Conservation (phyloP, 2,797 vertebrate genomes). For the Gobio occitaniae region DNA sequence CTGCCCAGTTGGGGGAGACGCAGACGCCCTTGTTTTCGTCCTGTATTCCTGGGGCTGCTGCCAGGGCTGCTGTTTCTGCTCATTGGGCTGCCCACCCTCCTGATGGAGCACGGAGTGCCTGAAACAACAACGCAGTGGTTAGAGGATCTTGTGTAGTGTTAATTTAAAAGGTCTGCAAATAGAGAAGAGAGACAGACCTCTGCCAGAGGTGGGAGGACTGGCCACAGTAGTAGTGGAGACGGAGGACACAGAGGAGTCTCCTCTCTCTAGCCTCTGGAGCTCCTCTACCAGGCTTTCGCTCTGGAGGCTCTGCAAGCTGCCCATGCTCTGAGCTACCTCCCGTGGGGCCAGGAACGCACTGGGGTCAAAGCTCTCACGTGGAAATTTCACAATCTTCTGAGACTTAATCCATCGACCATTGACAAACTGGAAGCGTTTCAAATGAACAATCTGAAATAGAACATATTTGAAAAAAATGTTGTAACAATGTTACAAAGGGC, state of each 20-base stretch:
- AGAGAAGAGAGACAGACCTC: slow-evolving; percentile 78
- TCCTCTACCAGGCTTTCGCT: slow-evolving; percentile 82
- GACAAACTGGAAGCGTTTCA: slow-evolving; percentile 98
- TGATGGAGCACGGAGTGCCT: slow-evolving; percentile 89
- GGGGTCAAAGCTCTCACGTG: slow-evolving; percentile 91
- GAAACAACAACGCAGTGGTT: slow-evolving; percentile 39
- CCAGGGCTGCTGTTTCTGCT: slow-evolving; percentile 89
- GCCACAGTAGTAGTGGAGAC: slow-evolving; percentile 81
- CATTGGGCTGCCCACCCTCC: slow-evolving; percentile 87
- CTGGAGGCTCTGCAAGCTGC: slow-evolving; percentile 70
- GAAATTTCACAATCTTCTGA: slow-evolving; percentile 99
- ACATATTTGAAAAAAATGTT: neutral
- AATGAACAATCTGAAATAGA: slow-evolving; percentile 89
- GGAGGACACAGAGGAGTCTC: slow-evolving; percentile 80
- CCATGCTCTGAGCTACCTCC: slow-evolving; percentile 77
- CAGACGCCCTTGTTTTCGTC: slow-evolving; percentile 86
- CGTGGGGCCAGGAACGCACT: slow-evolving; percentile 94
- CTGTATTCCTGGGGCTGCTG: slow-evolving; percentile 86
- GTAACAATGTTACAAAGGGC: neutral
- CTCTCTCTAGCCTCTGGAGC: slow-evolving; percentile 75
- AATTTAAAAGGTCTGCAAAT: slow-evolving; percentile 11
- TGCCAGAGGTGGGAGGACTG: slow-evolving; percentile 80
- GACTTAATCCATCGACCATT: slow-evolving; percentile 99
- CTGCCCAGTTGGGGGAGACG: slow-evolving; percentile 91
- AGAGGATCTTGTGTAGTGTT: neutral